phyloP scores from a whole-genome alignment of 2,113 vertebrate species.

The Cettia cetti region DNA sequence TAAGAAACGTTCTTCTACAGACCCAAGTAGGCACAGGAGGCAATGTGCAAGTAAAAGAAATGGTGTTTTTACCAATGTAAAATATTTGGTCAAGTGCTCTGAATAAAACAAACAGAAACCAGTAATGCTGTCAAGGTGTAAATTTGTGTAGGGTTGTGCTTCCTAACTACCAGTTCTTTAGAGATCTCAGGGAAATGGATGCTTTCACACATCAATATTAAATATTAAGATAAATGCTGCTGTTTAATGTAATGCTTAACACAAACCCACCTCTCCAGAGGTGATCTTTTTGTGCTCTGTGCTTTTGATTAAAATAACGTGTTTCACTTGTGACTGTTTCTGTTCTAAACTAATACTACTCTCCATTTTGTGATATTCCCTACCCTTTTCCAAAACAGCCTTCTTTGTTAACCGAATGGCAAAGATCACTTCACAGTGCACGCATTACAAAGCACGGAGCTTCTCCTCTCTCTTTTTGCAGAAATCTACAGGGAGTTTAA shows the following conservation, averaged over 20 bases:
- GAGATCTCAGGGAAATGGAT: background rate
- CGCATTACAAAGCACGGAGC: background rate
- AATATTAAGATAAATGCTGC: background rate
- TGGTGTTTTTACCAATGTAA: background rate
- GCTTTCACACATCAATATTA: background rate
- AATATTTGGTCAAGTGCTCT: background rate
- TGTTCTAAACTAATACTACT: background rate
- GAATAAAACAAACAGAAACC: background rate
- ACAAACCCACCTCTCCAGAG: background rate
- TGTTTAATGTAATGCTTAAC: background rate
- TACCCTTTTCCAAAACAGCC: background rate
- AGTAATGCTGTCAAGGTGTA: background rate
- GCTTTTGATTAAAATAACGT: background rate
- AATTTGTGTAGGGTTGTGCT: background rate
- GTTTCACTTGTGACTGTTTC: background rate
- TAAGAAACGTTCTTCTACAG: fast-evolving
- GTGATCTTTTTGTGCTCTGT: background rate
- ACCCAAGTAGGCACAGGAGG: background rate
- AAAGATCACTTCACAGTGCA: background rate
- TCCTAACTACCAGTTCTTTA: background rate
- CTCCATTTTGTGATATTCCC: background rate
- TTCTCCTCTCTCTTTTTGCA: conserved; percentile 4
- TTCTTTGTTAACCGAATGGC: background rate
- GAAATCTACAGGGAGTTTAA: conserved; percentile 19
- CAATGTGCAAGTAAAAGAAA: background rate